phyloP scores from a whole-genome alignment of 2,888 invertebrate genomes.

The Napeogenes sylphis region DNA sequence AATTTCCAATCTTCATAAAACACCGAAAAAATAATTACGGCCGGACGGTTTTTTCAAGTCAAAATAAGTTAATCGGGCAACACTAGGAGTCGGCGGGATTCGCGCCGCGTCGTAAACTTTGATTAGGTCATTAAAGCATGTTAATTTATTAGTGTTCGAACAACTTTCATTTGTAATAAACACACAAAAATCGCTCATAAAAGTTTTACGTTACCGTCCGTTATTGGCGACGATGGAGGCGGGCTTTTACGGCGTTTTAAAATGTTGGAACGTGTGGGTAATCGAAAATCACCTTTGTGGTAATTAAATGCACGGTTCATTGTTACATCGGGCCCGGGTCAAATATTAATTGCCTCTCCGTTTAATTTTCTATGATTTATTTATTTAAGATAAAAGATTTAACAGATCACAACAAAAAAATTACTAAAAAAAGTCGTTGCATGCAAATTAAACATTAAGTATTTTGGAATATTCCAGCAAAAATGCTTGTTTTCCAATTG shows the following conservation, averaged over 20 bases:
- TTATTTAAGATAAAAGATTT: constrained; percentile 6
- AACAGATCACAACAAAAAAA: constrained; percentile 5
- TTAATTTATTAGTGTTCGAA: constrained; percentile 74
- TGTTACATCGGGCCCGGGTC: constrained; percentile 5
- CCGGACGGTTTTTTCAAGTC: constrained; percentile 48
- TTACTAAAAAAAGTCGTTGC: neutral
- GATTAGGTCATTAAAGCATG: constrained; percentile 77
- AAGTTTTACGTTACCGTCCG: constrained; percentile 41
- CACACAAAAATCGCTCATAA: constrained; percentile 60
- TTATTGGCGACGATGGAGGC: constrained; percentile 37
- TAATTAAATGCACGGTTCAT: constrained; percentile 45
- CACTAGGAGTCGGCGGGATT: constrained; percentile 75
- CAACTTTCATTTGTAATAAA: constrained; percentile 64
- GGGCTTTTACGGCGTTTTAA: constrained; percentile 54
- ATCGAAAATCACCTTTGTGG: constrained; percentile 68
- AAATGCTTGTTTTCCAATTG: constrained; percentile 16
- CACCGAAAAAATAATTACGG: constrained; percentile 67
- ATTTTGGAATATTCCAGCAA: constrained; percentile 12
- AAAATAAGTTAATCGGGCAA: constrained; percentile 75
- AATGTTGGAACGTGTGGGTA: constrained; percentile 46
- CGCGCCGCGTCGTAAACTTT: constrained; percentile 77
- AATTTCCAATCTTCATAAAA: constrained; percentile 77
- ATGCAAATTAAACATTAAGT: constrained; percentile 27
- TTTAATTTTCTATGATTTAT: neutral
- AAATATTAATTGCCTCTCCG: neutral